Conservation (phyloP, 2,888 invertebrate species). For the Cistogaster globosa region DNA sequence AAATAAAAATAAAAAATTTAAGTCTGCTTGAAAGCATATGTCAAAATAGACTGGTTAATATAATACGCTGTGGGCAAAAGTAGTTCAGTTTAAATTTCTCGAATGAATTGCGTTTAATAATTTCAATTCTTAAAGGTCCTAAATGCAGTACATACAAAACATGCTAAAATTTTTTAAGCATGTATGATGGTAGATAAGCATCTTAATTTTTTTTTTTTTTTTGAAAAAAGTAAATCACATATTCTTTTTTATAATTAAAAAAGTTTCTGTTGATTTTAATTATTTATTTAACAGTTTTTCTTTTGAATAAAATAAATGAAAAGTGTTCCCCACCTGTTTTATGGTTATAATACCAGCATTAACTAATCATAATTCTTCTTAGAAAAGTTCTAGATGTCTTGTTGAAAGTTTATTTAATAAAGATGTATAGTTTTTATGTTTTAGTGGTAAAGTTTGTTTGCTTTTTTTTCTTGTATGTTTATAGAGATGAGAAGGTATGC, state of each 20-base stretch:
- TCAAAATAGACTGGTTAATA: too few relatives aligned
- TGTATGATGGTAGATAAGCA: neutral
- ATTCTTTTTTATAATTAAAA: constrained; percentile 16
- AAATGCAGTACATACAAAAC: too few relatives aligned
- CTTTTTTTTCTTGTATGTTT: neutral
- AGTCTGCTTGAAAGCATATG: too few relatives aligned
- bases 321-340: constrained; percentile 15
- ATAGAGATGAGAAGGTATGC: neutral
- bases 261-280: constrained; percentile 32
- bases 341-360: constrained; percentile 18
- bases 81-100: too few relatives aligned
- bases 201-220: neutral
- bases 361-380: constrained; percentile 19
- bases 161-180: too few relatives aligned
- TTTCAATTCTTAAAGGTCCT: too few relatives aligned
- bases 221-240: neutral
- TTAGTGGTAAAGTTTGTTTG: neutral
- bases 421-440: neutral
- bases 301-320: constrained; percentile 8
- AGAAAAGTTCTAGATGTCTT: constrained; percentile 14
- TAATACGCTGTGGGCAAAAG: too few relatives aligned
- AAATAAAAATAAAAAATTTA: too few relatives aligned
- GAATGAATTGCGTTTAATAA: too few relatives aligned
- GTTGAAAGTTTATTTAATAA: constrained; percentile 7
- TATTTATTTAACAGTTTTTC: constrained; percentile 43